Percentiles rank a stretch among this genome's conserved stretches.
These are phyloP conservation scores for Keiferia lycopersicella DNA, from an alignment of 2,888 invertebrate species.

Conservation along the genomic window DNA sequence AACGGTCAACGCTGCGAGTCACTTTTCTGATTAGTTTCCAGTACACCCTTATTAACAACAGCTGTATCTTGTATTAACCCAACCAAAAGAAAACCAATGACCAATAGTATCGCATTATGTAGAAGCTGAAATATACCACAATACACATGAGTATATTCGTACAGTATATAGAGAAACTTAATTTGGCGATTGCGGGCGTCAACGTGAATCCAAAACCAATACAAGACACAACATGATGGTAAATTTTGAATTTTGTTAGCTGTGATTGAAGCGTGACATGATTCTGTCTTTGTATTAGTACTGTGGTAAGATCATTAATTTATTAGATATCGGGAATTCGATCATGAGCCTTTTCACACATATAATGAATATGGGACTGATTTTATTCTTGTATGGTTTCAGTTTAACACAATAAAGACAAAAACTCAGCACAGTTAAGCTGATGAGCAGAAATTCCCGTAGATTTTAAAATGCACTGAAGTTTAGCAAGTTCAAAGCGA, in stretches of 20 bases:
- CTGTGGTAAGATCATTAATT: constrained; percentile 43
- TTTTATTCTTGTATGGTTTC: constrained; percentile 23
- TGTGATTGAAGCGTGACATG: constrained; percentile 77
- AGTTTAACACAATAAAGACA: constrained; percentile 32
- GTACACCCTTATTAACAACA: constrained; percentile 77
- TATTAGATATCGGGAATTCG: constrained; percentile 38
- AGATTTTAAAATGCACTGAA: constrained; percentile 39
- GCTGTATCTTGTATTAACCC: constrained; percentile 82
- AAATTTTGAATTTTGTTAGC: constrained; percentile 80
- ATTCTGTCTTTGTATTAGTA: constrained; percentile 65
- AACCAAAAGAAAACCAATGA: constrained; percentile 81
- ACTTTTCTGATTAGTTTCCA: constrained; percentile 76
- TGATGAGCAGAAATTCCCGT: constrained; percentile 46
- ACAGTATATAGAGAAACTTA: constrained; percentile 38
- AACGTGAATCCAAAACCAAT: constrained; percentile 76
- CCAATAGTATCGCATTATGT: constrained; percentile 77
- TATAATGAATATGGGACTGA: background rate
- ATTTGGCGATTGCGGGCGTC: constrained; percentile 47
- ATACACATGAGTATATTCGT: constrained; percentile 63
- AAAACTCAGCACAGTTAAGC: constrained; percentile 38
- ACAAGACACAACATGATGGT: constrained; percentile 79
- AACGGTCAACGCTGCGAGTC: constrained; percentile 63
- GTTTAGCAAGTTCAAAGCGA: constrained; percentile 46
- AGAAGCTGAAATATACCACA: constrained; percentile 80
- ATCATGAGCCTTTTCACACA: constrained; percentile 29